A percentile compares a stretch with the other conserved stretches of the same genome.
Evolutionary conservation across 2,888 invertebrate species (phyloP).

Genomic region (Cryptus viduatorius): DNA sequence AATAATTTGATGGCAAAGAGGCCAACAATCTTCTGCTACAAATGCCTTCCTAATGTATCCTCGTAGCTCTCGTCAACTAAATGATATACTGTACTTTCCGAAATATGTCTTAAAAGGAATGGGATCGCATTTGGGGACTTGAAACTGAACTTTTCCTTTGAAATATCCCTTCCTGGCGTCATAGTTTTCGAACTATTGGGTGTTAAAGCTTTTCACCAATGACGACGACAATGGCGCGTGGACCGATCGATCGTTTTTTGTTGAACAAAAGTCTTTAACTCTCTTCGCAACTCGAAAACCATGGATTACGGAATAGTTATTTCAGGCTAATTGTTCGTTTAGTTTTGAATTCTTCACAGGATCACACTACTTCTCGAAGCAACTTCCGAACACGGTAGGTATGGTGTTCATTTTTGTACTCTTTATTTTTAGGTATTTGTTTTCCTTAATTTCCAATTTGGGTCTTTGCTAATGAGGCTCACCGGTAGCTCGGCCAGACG

Average conservation of each 20-base stretch:
- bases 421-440: conserved; percentile 3
- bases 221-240: too few relatives aligned
- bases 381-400: not conserved
- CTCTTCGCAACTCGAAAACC: not conserved
- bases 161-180: not conserved
- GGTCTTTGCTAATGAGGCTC: conserved; percentile 74
- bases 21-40: too few relatives aligned
- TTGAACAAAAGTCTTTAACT: not conserved
- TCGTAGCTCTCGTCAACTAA: not conserved
- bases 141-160: not conserved
- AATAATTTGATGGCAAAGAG: not conserved
- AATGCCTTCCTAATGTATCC: not conserved
- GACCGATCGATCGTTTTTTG: not conserved
- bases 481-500: conserved; percentile 81
- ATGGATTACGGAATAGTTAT: not conserved
- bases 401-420: not conserved
- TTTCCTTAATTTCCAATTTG: conserved; percentile 15
- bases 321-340: not conserved
- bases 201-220: not conserved
- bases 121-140: not conserved
- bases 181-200: not conserved
- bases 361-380: not conserved
- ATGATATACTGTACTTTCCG: not conserved
- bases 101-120: not conserved
- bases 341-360: not conserved